Base-by-base conservation (phyloP, 30 jellyfish, hydroid and myxozoan species). In the Nemopilema nomurai region DNA sequence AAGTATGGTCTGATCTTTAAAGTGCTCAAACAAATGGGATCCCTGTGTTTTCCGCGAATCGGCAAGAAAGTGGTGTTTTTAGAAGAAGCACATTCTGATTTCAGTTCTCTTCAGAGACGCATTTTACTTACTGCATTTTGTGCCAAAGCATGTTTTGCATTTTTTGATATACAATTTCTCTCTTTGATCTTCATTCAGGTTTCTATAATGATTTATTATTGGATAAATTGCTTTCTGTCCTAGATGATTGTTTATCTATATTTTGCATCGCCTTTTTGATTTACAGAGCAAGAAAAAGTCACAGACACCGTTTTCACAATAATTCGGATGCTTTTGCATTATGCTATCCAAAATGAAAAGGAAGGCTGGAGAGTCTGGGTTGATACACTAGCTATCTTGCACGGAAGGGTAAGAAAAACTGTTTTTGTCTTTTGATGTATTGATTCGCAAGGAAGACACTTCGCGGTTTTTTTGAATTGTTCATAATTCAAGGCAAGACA, bases 301-400 rank as follows among this genome's bases (percentile, higher is more conserved):
- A 84, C 97, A 19, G 97, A 94, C 69, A 72, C 95, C 6, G 97
- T 94, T 26, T 94, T 86, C 67, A 49, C 96, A 22, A 68, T 94
- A 64, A 89, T 94, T 23, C 81, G 88, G 62, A 94, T 94, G 99
- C 84, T 94, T 33, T 82, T 94, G 32, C 92, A 89, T 63, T 94
- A 94, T 88, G 99, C 97, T 19, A 67, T 89, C 49, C 99, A 94
- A 71, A 22, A 65, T 57, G 99, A 94, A 68, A 94, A 94, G 74
- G 99, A 94, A 78, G 99, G 99, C 23, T 94, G 99, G 99, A 86
- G 99, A 67, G 99, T 94, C n/a, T 94, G 99, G 99, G 99, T 94
- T 25, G 99, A 94, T 67, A 94, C 99, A 6, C 95, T 94, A 25
- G 94, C 99, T n/a, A 94, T 94, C 28, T 74, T 94, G 50, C 99